Evolutionary conservation across 2,888 invertebrate species (phyloP), one percentile per base, ranked within the genome.

Genomic region (Volucella inanis): DNA sequence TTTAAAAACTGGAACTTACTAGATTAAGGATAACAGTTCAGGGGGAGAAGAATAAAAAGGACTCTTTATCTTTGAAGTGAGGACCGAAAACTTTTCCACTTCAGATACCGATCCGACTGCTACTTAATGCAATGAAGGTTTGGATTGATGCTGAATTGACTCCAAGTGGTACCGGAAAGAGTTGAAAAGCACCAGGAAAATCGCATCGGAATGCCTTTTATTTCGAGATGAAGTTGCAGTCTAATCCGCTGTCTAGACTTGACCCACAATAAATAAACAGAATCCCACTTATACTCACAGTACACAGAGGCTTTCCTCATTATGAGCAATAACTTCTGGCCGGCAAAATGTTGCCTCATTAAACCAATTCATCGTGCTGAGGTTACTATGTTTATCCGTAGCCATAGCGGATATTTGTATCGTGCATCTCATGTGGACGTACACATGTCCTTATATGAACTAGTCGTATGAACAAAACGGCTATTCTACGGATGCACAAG

Each of bases 191-290:
- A 31, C 4, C 6, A 31, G 6, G 31, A 31, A 31, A 31, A 31
- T 31, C 6, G 1, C 6, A 3, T 31, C 31, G 6, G 6, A 6
- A 2, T 31, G 4, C 31, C 1, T 31, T 31, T 31, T 31, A 2
- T 31, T 31, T 31, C 31, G 6, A 4, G 6, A 31, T 31, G 31
- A 31, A 31, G 31, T 62, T 85, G 68, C 72, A 68, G 9, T 77
- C 50, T 85, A 85, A 85, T 85, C 85, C 77, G 49, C 67, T 68
- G 85, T 85, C 85, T 85, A 85, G 85, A 85, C 85, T 81, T 85
- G 85, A 85, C 81, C 81, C 85, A 62, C 59, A 80, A 50, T 38
- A 68, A 12, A 61, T 14, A 18, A 12, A 65, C 47, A 31, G 49
- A 64, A 14, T 43, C 6, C 22, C 38, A 55, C 55, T 22, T n/a